Evolutionary conservation across 1,140 invertebrate species (phyloP).

Genomic region (Drosophila saltans): DNA sequence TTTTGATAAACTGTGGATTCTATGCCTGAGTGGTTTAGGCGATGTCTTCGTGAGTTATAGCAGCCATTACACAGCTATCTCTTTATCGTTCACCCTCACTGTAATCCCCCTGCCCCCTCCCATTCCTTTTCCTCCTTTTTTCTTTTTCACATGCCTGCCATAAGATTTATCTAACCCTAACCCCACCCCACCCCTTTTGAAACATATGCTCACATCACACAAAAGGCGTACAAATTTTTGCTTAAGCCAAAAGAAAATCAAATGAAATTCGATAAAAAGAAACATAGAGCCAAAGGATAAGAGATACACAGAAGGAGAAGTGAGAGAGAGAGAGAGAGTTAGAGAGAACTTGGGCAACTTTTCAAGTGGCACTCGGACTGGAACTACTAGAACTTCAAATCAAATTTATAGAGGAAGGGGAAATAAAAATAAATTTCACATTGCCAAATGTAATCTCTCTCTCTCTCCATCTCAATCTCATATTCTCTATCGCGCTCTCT

Average conservation of each 20-base stretch:
- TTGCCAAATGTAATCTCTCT: constrained; percentile 62
- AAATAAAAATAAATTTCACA: constrained; percentile 56
- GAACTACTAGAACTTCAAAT: constrained; percentile 40
- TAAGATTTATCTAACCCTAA: constrained; percentile 54
- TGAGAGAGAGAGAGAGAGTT: neutral
- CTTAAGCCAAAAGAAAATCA: constrained; percentile 57
- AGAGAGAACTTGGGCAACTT: constrained; percentile 46
- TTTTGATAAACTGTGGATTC: too few species aligned
- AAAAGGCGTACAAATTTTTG: constrained; percentile 35
- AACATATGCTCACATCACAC: constrained; percentile 44
- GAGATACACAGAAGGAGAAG: constrained; percentile 33
- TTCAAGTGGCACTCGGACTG: constrained; percentile 55
- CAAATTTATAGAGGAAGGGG: constrained; percentile 9
- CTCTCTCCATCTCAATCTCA: neutral
- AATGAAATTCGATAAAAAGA: constrained; percentile 61
- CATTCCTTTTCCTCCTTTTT: constrained; percentile 3
- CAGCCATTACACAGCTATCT: constrained; percentile 2
- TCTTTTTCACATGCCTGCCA: constrained; percentile 26
- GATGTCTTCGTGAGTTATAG: neutral
- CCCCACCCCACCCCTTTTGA: constrained; percentile 24
- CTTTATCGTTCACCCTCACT: constrained; percentile 16
- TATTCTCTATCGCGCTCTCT: neutral
- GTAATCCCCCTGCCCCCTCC: constrained; percentile 1
- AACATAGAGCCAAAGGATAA: constrained; percentile 24
- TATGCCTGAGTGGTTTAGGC: neutral